Base-by-base conservation (phyloP, 2,888 invertebrate genomes). In the Ashinkailepas kermadecensis region DNA sequence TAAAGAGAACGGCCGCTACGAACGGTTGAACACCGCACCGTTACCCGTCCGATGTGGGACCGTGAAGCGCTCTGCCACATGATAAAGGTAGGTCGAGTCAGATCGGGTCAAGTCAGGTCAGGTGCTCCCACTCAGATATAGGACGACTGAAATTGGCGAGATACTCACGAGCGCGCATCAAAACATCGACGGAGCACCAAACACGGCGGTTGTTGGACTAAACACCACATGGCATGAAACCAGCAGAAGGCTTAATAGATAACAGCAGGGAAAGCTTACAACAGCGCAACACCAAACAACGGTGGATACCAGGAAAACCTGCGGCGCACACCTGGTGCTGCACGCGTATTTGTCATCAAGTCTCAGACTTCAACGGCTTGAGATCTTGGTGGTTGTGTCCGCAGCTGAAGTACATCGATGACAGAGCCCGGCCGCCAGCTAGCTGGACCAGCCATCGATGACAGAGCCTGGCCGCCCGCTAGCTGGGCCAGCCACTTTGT, bases 261-360 rank as follows among this genome's bases (percentile, higher is more conserved):
- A 25, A 25, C 67, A 67, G 67, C 67, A 25, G 67, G 65, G 67
- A 67, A 25, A 67, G 67, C 67, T n/a, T 25, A 67, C 67, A 67
- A 67, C 67, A 67, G 67, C 67, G 67, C 25, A 67, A 67, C 67
- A 67, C n/a, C 67, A 25, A 67, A 25, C 9, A 67, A 25, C 67
- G 13, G 10, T 25, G 67, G 7, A 67, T 25, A 9, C 25, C 39
- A 39, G 67, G 11, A 25, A 67, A 62, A 62, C 62, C 18, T 15
- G 7, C 62, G 62, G 67, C 67, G 10, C 67, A 25, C 62, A 18
- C 18, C 18, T 12, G 12, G 67, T 12, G 67, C 25, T n/a, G 25
- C n/a, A 9, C 65, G 25, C 25, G 25, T 25, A 67, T 1, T 18
- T 15, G 7, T 8, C 1, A 25, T 25, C 25, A 67, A 25, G 23